These are phyloP conservation scores for Dromococcyx pavoninus DNA, from an alignment of 2,797 vertebrate species.

Conservation along the genomic window DNA sequence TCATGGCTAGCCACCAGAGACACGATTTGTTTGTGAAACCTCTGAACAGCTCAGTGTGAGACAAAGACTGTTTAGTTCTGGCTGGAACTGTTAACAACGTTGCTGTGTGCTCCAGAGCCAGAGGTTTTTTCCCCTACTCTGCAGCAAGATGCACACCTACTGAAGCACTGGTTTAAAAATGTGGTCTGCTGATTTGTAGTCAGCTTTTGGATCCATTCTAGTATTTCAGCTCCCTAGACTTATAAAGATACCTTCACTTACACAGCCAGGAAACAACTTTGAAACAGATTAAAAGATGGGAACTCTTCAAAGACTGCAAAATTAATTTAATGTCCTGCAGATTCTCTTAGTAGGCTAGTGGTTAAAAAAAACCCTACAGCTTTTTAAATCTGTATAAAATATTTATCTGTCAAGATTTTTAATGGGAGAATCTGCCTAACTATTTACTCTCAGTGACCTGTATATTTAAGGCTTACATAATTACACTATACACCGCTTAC, in stretches of 20 bases:
- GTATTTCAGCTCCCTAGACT: neutral
- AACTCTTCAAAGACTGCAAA: constrained; percentile 26
- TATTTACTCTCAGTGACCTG: constrained; percentile 50
- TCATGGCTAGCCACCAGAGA: neutral
- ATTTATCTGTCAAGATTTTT: constrained; percentile 55
- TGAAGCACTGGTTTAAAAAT: constrained; percentile 4
- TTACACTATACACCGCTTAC: constrained; percentile 54
- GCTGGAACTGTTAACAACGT: neutral
- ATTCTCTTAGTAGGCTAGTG: constrained; percentile 18
- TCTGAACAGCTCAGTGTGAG: neutral
- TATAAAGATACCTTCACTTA: constrained; percentile 6
- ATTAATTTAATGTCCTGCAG: constrained; percentile 50
- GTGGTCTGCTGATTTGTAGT: neutral
- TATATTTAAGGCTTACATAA: constrained; percentile 52
- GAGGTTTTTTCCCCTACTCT: neutral
- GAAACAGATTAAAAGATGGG: constrained; percentile 17
- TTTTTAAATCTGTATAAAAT: constrained; percentile 49
- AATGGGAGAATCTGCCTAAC: constrained; percentile 30
- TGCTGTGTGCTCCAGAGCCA: neutral
- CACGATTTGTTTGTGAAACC: neutral
- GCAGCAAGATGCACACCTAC: neutral
- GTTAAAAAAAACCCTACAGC: neutral
- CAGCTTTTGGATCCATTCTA: neutral
- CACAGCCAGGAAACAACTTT: neutral
- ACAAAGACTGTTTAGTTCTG: constrained; percentile 16